Base-by-base conservation (phyloP, 2,888 invertebrate species). In the Clanis bilineata region DNA sequence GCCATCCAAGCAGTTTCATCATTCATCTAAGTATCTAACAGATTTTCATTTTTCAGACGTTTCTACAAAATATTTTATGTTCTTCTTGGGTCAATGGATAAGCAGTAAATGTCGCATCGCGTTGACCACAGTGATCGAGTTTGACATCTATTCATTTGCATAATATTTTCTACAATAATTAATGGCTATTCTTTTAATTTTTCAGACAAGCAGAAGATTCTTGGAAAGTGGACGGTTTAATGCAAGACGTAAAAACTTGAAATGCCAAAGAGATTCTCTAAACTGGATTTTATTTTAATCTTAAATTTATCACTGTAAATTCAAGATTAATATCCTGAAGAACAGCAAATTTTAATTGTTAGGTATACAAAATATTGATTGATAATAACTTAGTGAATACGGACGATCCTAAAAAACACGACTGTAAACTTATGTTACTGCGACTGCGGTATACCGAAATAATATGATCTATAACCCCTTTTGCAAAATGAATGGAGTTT, bases 121-220 rank as follows among this genome's bases (percentile, higher is more conserved):
- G 68, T 85, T 76, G 73, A 69, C 72, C 70, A 72, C 67, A 65
- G n/a, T n/a, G n/a, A n/a, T 67, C 69, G 64, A 68, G 62, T 68
- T 65, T 69, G n/a, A n/a, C 64, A 77, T 73, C 67, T 62, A 65
- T 69, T 79, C 65, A 85, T 89, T 89, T 80, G 71, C 87, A 88
- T 88, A 72, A 60, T 72, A 60, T 76, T 41, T 79, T 69, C 66
- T 64, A 59, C 43, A 55, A 65, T 60, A 39, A 57, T 62, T 51
- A 38, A 60, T 41, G n/a, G 32, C 36, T 55, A 56, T 74, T 70
- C 71, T 66, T n/a, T 63, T 62, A 63, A 64, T 68, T 68, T 64
- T 67, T 68, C 47, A 66, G 64, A 68, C 65, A 64, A 67, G 61
- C 54, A 39, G 60, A 64, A 62, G 44, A 51, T 59, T 63, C 45